Evolutionary conservation across 2,888 invertebrate species (phyloP).

Genomic region (Merodon equestris): DNA sequence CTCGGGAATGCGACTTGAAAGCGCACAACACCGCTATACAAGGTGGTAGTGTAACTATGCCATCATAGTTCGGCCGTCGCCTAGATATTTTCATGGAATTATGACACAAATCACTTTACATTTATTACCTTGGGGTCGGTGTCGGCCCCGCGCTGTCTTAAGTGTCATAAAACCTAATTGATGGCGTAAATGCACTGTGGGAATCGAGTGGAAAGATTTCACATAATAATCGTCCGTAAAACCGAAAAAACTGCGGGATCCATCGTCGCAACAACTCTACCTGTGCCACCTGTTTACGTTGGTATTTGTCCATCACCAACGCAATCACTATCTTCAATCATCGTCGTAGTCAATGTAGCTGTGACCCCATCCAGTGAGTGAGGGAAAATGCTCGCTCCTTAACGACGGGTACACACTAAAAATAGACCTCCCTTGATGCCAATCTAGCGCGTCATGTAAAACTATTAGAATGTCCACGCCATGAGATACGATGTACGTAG

Average conservation of each 20-base stretch:
- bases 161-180: conserved; percentile 50
- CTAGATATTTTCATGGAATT: conserved; percentile 18
- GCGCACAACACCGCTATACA: too few species aligned
- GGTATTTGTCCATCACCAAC: too few species aligned
- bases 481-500: conserved; percentile 18
- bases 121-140: conserved; percentile 23
- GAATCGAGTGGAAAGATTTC: conserved; percentile 40
- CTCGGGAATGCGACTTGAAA: not conserved
- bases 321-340: too few species aligned
- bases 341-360: too few species aligned
- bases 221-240: conserved; percentile 53
- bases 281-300: conserved; percentile 50
- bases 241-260: conserved; percentile 38
- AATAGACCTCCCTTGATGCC: conserved; percentile 49
- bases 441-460: conserved; percentile 30
- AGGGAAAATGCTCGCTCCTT: too few species aligned
- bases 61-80: too few species aligned
- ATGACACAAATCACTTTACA: conserved; percentile 46
- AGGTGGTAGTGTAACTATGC: too few species aligned
- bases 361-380: too few species aligned
- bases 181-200: conserved; percentile 39
- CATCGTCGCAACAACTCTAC: conserved; percentile 30
- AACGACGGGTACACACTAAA: conserved; percentile 24
- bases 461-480: conserved; percentile 57
- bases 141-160: conserved; percentile 29